Evolutionary conservation across 1,140 invertebrate genomes (phyloP).

Genomic region (Melipona quadrifasciata): DNA sequence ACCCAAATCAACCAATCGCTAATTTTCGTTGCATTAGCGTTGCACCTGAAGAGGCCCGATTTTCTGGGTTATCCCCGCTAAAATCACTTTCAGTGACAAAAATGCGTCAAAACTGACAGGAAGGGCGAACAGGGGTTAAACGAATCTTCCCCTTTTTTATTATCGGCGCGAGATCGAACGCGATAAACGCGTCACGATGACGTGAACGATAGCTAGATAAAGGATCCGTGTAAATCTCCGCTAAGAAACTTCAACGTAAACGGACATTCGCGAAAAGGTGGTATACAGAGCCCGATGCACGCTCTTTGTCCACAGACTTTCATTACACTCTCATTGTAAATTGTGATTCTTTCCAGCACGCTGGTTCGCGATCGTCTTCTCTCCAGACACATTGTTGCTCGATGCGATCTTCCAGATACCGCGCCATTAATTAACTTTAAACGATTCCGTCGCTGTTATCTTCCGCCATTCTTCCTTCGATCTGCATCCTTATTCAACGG

Average conservation of each 20-base stretch:
- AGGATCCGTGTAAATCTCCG: constrained; percentile 29
- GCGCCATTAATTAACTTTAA: constrained; percentile 52
- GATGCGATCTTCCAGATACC: background rate
- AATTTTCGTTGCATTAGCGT: too few relatives aligned
- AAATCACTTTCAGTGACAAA: too few relatives aligned
- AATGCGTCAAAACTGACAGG: too few relatives aligned
- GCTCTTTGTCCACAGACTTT: constrained; percentile 20
- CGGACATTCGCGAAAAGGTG: background rate
- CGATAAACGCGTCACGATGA: background rate
- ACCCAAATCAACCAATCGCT: too few relatives aligned
- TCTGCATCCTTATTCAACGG: constrained; percentile 35
- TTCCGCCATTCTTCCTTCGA: background rate
- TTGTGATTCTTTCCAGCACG: background rate
- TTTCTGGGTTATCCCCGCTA: too few relatives aligned
- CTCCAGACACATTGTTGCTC: constrained; percentile 28
- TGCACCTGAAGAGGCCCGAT: too few relatives aligned
- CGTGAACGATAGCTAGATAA: constrained; percentile 36
- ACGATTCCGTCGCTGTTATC: constrained; percentile 21
- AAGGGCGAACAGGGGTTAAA: background rate
- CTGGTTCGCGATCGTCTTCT: background rate
- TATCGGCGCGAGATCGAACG: constrained; percentile 7
- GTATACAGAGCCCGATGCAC: constrained; percentile 12
- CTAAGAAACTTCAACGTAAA: constrained; percentile 52
- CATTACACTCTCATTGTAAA: background rate
- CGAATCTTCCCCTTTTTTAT: background rate